These are phyloP conservation scores for Aptenodytes forsteri DNA, from an alignment of 2,113 vertebrate genomes.

Conservation along the genomic window DNA sequence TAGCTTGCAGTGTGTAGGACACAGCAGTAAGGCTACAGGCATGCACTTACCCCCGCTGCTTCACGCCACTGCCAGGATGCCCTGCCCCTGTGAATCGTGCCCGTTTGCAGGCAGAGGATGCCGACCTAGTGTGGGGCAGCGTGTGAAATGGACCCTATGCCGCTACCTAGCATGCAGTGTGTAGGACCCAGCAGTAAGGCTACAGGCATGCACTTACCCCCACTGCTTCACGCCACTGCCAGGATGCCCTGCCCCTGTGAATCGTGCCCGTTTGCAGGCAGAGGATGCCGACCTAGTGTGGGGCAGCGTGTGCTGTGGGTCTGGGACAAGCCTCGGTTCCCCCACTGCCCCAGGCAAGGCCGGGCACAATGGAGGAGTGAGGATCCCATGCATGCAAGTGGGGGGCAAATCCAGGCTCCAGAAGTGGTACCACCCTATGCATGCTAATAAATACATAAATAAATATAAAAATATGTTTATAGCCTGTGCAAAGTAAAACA, in stretches of 20 bases:
- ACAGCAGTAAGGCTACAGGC: background rate
- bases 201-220: background rate
- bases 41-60: background rate
- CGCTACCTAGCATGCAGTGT: rapidly evolving
- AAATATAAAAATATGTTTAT: background rate
- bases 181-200: background rate
- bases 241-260: background rate
- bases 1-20: too few relatives aligned
- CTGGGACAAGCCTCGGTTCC: background rate
- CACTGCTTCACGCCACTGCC: background rate
- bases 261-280: background rate
- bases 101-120: background rate
- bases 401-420: background rate
- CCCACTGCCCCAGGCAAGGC: background rate
- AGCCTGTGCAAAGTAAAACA: background rate
- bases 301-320: rapidly evolving
- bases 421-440: background rate
- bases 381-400: background rate
- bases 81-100: background rate
- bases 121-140: background rate
- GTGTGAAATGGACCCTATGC: rapidly evolving
- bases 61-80: background rate
- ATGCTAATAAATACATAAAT: background rate
- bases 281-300: background rate
- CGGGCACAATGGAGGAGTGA: background rate